phyloP scores from a whole-genome alignment of 2,113 vertebrate species.

The Hiodon tergisus region DNA sequence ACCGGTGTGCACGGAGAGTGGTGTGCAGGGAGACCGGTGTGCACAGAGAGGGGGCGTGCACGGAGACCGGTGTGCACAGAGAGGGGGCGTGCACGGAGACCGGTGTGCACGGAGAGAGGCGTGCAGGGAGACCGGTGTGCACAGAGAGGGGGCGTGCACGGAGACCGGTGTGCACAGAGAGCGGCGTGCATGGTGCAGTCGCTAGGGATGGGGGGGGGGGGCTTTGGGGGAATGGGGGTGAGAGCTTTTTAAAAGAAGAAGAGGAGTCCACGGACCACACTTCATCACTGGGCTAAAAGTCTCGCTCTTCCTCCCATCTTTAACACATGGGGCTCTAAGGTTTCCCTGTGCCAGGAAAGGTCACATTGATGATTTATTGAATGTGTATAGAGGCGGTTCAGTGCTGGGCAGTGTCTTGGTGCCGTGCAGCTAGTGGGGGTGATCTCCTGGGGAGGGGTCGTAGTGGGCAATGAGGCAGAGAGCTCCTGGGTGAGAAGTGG shows the following conservation, averaged over 20 bases:
- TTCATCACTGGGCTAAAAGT: slow-evolving; percentile 31
- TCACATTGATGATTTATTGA: slow-evolving; percentile 63
- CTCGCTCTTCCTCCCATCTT: slow-evolving; percentile 39
- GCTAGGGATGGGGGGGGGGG: slow-evolving; percentile 34
- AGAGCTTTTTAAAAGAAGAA: slow-evolving; percentile 43
- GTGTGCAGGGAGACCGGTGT: no score
- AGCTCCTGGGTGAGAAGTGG: background rate
- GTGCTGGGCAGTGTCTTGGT: slow-evolving; percentile 35
- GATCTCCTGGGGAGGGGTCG: slow-evolving; percentile 20
- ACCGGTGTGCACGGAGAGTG: no score
- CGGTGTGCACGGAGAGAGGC: slow-evolving; percentile 40
- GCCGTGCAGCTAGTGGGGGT: slow-evolving; percentile 36
- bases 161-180: slow-evolving; percentile 40
- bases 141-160: slow-evolving; percentile 37
- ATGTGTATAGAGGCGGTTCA: slow-evolving; percentile 55
- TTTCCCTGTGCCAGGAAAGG: slow-evolving; percentile 54
- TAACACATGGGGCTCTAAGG: slow-evolving; percentile 41
- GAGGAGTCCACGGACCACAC: slow-evolving; percentile 34
- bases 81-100: slow-evolving; percentile 35
- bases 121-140: background rate
- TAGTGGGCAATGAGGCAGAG: slow-evolving; percentile 21
- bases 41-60: no score
- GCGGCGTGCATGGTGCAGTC: slow-evolving; percentile 13
- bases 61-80: background rate
- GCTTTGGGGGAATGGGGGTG: background rate